Conservation (phyloP, 2,888 invertebrate species). For the Lochmaea crataegi region DNA sequence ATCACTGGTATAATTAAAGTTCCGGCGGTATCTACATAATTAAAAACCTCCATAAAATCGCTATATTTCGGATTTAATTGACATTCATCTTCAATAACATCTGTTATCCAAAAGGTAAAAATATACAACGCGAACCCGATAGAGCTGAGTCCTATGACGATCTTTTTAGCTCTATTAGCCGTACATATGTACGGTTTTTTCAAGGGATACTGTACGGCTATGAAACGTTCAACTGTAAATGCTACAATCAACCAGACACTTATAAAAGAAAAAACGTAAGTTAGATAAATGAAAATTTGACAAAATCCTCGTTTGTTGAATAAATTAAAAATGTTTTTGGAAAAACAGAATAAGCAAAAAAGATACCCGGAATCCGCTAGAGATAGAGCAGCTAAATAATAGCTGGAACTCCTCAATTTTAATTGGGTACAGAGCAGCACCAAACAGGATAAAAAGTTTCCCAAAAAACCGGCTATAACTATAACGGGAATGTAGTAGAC, state of each 20-base stretch:
- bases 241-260: constrained; percentile 78
- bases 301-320: constrained; percentile 71
- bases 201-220: constrained; percentile 74
- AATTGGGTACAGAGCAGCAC: constrained; percentile 73
- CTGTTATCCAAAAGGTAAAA: constrained; percentile 61
- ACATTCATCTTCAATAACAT: constrained; percentile 63
- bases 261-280: constrained; percentile 69
- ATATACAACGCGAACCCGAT: constrained; percentile 56
- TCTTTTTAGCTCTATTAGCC: constrained; percentile 69
- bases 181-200: constrained; percentile 73
- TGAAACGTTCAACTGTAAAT: constrained; percentile 77
- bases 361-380: constrained; percentile 72
- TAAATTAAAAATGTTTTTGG: constrained; percentile 65
- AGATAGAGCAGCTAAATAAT: constrained; percentile 73
- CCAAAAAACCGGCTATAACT: constrained; percentile 70
- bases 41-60: constrained; percentile 69
- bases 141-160: constrained; percentile 65
- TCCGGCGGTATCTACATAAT: constrained; percentile 71
- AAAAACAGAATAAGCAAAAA: constrained; percentile 68
- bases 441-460: constrained; percentile 71
- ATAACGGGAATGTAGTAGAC: constrained; percentile 71
- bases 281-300: constrained; percentile 59
- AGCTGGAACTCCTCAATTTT: constrained; percentile 72
- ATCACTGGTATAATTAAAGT: constrained; percentile 73
- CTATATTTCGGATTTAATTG: constrained; percentile 67